Conservation (phyloP, 2,113 vertebrate genomes). For the Seriola aureovittata region DNA sequence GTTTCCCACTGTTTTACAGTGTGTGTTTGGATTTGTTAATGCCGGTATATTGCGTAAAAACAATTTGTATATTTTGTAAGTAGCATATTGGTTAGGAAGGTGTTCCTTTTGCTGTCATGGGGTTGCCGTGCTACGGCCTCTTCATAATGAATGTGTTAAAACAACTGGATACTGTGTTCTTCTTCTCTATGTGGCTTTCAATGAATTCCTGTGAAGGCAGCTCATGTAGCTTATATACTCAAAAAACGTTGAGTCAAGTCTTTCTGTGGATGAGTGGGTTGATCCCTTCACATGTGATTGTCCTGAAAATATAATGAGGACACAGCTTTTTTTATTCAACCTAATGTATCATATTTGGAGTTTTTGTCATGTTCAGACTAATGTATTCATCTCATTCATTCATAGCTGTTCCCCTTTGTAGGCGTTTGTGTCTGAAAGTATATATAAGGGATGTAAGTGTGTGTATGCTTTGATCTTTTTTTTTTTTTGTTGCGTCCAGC, state of each 20-base stretch:
- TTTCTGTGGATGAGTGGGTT: not conserved
- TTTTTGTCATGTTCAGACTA: not conserved
- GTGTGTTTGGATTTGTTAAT: slow-evolving; percentile 25
- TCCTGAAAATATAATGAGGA: too few species aligned
- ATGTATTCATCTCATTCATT: not conserved
- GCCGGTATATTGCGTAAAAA: slow-evolving; percentile 14
- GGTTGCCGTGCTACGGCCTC: not conserved
- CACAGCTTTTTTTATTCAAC: not conserved
- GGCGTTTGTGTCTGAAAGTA: not conserved
- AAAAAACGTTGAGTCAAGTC: too few species aligned
- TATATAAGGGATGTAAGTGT: too few species aligned
- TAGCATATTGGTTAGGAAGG: too few species aligned
- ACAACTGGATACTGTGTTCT: not conserved
- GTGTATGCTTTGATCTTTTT: too few species aligned
- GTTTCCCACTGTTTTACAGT: slow-evolving; percentile 24
- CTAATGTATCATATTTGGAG: not conserved
- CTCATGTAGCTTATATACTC: not conserved
- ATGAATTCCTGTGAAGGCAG: not conserved
- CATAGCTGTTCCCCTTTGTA: not conserved
- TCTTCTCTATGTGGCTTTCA: not conserved
- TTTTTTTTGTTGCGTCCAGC: not conserved
- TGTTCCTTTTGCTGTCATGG: not conserved
- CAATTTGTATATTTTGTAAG: not conserved
- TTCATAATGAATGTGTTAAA: not conserved
- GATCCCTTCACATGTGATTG: not conserved